phyloP scores from a whole-genome alignment of 1,140 invertebrate genomes.

The Eupristina koningsbergeri region DNA sequence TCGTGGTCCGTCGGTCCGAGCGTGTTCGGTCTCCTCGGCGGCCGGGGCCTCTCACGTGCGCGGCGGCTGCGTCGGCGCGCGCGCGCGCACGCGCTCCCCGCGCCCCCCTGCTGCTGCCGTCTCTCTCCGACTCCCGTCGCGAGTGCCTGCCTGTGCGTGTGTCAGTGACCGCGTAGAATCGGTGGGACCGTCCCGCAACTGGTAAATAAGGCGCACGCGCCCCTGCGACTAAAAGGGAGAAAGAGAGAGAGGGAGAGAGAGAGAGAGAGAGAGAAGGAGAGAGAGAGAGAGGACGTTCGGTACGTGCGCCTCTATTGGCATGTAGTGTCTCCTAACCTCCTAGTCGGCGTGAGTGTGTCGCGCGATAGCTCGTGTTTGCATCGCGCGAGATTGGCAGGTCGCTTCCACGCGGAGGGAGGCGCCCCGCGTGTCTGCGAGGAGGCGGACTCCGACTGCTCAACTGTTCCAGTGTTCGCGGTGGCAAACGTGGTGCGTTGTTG shows the following conservation, averaged over 20 bases:
- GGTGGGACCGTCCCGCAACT: no score
- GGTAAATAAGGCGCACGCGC: not conserved
- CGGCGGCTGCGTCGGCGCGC: no score
- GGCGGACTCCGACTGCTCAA: not conserved
- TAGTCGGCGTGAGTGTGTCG: constrained; percentile 3
- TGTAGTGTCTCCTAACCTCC: constrained; percentile 20
- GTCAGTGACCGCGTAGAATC: constrained; percentile 4
- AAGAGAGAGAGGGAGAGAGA: not conserved
- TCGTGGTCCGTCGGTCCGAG: no score
- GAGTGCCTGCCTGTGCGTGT: constrained; percentile 4
- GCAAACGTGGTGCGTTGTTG: constrained; percentile 13
- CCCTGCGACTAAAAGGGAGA: not conserved
- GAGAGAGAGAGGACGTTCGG: not conserved
- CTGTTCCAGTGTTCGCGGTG: not conserved
- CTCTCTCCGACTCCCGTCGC: no score
- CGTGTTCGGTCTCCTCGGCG: no score
- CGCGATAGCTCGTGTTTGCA: not conserved
- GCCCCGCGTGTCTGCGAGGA: not conserved
- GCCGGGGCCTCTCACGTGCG: not conserved
- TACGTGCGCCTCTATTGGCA: not conserved
- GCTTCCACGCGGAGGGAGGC: no score
- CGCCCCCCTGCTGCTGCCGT: no score
- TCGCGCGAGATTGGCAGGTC: not conserved
- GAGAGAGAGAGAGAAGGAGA: not conserved
- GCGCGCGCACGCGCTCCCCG: no score